A percentile compares a stretch with the other conserved stretches of the same genome.
Conservation (phyloP, 2,113 vertebrate genomes). For the Damaliscus lunatus region DNA sequence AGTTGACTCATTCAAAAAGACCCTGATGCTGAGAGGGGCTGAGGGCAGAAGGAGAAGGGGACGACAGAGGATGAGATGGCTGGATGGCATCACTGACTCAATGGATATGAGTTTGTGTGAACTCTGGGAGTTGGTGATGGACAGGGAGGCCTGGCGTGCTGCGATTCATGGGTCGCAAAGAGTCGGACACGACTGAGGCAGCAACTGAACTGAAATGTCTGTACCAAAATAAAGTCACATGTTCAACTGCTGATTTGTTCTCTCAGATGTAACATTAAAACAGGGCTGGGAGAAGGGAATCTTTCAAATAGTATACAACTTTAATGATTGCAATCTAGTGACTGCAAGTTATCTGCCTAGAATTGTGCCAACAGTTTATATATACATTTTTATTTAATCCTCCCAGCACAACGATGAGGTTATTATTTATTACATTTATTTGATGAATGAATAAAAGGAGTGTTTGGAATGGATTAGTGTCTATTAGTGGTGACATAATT, state of each 20-base stretch:
- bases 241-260: background rate
- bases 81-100: too few species aligned
- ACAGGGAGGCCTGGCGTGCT: too few species aligned
- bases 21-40: too few species aligned
- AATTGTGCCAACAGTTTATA: background rate
- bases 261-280: background rate
- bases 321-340: background rate
- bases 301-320: background rate
- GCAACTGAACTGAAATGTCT: background rate
- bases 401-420: background rate
- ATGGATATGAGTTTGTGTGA: too few species aligned
- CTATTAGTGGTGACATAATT: background rate
- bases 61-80: too few species aligned
- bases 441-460: background rate
- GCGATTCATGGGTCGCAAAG: too few species aligned
- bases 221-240: background rate
- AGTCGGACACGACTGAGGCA: too few species aligned
- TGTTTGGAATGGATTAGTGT: background rate
- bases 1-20: too few species aligned
- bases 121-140: too few species aligned
- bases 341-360: background rate
- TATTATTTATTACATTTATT: background rate
- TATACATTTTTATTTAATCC: background rate
- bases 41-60: too few species aligned
- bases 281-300: background rate